phyloP scores from a whole-genome alignment of 2,888 invertebrate species.

The Eurytoma californica region DNA sequence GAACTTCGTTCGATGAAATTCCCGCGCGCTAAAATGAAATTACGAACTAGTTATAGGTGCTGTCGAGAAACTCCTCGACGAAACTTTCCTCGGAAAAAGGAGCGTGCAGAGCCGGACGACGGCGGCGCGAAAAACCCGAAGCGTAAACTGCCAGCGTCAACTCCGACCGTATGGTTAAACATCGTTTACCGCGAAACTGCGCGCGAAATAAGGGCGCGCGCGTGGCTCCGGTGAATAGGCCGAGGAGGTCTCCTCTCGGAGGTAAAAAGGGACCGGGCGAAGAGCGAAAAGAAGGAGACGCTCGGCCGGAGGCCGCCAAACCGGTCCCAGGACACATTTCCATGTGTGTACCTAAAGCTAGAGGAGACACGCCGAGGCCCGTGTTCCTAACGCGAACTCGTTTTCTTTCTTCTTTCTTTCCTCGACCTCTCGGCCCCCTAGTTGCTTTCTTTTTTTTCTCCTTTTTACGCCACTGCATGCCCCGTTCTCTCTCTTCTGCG shows the following conservation, averaged over 20 bases:
- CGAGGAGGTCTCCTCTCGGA: neutral
- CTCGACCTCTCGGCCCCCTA: neutral
- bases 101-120: neutral
- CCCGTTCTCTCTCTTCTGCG: neutral
- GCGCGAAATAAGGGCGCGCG: neutral
- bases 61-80: neutral
- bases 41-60: no score
- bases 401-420: conserved; percentile 28
- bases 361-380: conserved; percentile 8
- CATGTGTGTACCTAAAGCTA: conserved; percentile 45
- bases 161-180: conserved; percentile 45
- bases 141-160: conserved; percentile 19
- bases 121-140: neutral
- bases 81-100: neutral
- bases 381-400: conserved; percentile 38
- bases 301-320: conserved; percentile 36
- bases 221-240: neutral
- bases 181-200: conserved; percentile 36
- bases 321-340: conserved; percentile 56
- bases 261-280: conserved; percentile 8
- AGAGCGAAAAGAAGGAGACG: neutral
- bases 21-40: no score
- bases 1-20: conserved; percentile 5
- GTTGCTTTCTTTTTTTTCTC: neutral
- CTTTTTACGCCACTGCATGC: conserved; percentile 14